Conservation (phyloP, 2,888 invertebrate species). For the Dolomedes plantarius region DNA sequence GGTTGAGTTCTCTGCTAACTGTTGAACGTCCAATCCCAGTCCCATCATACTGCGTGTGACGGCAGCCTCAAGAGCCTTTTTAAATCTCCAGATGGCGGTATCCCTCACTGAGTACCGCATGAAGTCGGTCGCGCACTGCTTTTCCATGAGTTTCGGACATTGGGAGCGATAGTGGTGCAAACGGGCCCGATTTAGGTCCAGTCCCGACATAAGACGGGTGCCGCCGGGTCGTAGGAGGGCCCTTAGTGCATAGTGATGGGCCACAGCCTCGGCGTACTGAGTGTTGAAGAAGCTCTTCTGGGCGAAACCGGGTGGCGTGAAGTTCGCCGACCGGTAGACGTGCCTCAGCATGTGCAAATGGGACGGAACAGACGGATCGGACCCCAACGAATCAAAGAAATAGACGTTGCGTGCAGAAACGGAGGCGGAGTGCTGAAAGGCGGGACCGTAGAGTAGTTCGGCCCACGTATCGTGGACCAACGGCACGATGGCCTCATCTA, state of each 20-base stretch:
- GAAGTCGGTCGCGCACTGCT: conserved; percentile 70
- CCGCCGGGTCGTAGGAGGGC: conserved; percentile 79
- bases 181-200: conserved; percentile 81
- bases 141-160: conserved; percentile 75
- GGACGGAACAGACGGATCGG: conserved; percentile 60
- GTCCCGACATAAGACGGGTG: conserved; percentile 80
- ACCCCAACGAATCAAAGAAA: conserved; percentile 79
- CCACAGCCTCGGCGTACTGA: conserved; percentile 82
- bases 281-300: conserved; percentile 85
- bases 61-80: conserved; percentile 44
- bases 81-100: conserved; percentile 60
- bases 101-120: conserved; percentile 70
- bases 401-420: conserved; percentile 81
- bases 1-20: no score
- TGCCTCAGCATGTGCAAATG: conserved; percentile 79
- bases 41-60: no score
- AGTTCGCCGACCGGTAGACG: conserved; percentile 80
- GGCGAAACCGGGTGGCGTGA: conserved; percentile 82
- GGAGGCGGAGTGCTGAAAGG: conserved; percentile 79
- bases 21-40: no score
- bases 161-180: conserved; percentile 83
- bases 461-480: conserved; percentile 81
- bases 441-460: conserved; percentile 82
- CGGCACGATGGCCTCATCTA: conserved; percentile 94
- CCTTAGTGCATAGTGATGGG: conserved; percentile 85